phyloP scores from a whole-genome alignment of 2,113 vertebrate species.

The Peromyscus leucopus region DNA sequence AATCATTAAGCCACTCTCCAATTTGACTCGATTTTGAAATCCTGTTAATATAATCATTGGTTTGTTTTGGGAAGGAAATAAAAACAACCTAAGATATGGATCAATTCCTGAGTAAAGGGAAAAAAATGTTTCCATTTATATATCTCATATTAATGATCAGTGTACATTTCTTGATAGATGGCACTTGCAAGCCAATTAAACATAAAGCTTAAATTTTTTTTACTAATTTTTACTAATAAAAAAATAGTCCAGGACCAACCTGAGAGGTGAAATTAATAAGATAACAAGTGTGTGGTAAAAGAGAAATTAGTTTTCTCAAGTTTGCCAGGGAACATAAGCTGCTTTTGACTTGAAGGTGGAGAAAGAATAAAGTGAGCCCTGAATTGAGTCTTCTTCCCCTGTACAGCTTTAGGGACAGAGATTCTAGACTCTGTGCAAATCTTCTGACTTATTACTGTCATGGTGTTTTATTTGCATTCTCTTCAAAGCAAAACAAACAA shows the following conservation, averaged over 20 bases:
- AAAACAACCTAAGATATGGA: neutral
- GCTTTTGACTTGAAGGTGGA: neutral
- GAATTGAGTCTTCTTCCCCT: conserved; percentile 18
- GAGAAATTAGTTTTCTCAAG: neutral
- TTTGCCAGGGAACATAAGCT: conserved; percentile 42
- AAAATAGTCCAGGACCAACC: neutral
- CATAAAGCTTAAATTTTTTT: neutral
- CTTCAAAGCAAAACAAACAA: conserved; percentile 77
- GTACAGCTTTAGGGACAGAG: conserved; percentile 41
- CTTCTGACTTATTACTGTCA: conserved; percentile 64
- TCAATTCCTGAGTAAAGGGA: conserved; percentile 16
- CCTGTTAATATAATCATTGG: neutral
- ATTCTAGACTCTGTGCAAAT: conserved; percentile 65
- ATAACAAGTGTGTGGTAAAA: neutral
- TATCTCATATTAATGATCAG: neutral
- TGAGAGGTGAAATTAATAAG: conserved; percentile 25
- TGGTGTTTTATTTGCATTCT: conserved; percentile 78
- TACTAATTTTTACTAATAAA: conserved; percentile 6
- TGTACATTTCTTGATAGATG: neutral
- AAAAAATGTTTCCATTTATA: conserved; percentile 11
- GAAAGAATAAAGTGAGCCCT: conserved; percentile 36
- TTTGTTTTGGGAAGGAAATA: neutral
- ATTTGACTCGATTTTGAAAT: conserved; percentile 51
- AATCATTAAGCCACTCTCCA: conserved; percentile 6
- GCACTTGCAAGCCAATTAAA: neutral